Evolutionary conservation across 2,113 vertebrate genomes (phyloP).

Genomic region (Microcebus jonahi): DNA sequence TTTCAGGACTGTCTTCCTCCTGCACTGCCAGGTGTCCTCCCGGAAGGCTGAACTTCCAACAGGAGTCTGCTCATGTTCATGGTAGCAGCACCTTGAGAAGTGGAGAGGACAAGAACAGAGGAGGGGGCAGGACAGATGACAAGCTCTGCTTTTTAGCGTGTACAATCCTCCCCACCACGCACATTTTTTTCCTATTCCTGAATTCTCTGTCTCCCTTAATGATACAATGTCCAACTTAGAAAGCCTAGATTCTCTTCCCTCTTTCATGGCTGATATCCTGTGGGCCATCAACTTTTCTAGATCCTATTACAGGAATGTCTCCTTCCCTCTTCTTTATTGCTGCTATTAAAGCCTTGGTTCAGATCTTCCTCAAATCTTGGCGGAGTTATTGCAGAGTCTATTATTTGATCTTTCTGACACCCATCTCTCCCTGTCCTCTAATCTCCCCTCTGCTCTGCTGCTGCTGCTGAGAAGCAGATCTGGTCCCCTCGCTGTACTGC

Average conservation of each 20-base stretch:
- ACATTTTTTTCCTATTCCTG: background rate
- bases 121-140: background rate
- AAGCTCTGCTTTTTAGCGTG: background rate
- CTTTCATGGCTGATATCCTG: background rate
- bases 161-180: background rate
- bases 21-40: background rate
- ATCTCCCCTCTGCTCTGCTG: rapidly evolving
- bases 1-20: background rate
- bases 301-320: background rate
- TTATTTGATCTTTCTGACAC: background rate
- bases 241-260: background rate
- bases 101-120: background rate
- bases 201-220: background rate
- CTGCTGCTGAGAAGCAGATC: background rate
- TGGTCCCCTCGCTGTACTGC: background rate
- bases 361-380: background rate
- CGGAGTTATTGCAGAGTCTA: background rate
- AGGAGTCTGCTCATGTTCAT: background rate
- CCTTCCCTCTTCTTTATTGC: background rate
- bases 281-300: background rate
- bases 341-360: background rate
- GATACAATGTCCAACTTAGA: background rate
- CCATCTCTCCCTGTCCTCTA: background rate
- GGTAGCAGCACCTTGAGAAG: background rate
- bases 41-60: background rate